phyloP scores from a whole-genome alignment of 2,113 vertebrate species.

The Choloepus hoffmanni region DNA sequence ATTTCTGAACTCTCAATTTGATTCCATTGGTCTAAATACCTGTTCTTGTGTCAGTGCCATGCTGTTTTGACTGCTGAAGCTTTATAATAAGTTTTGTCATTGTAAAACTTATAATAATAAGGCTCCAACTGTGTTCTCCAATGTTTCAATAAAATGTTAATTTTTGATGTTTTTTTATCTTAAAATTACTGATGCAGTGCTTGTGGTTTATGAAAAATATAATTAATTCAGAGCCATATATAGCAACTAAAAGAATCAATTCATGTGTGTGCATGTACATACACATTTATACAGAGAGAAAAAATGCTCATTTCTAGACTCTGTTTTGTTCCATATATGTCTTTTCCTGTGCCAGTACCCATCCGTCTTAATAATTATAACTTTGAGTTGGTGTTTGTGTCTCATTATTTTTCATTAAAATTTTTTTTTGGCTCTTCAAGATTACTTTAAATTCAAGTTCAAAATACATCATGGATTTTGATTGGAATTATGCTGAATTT shows the following conservation, averaged over 20 bases:
- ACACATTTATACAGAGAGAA: background rate
- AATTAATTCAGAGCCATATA: background rate
- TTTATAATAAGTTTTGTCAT: too few relatives aligned
- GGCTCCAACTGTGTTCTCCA: too few relatives aligned
- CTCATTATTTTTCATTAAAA: constrained; percentile 46
- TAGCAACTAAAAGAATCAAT: background rate
- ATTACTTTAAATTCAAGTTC: background rate
- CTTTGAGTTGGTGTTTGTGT: background rate
- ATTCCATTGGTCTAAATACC: too few relatives aligned
- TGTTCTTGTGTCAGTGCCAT: too few relatives aligned
- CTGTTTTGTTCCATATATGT: background rate
- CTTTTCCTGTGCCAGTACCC: background rate
- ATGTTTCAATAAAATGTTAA: background rate
- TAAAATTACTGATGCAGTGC: background rate
- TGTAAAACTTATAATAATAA: too few relatives aligned
- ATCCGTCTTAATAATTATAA: constrained; percentile 22
- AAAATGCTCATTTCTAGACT: constrained; percentile 4
- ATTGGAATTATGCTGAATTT: constrained; percentile 18
- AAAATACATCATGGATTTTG: background rate
- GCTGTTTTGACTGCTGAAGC: too few relatives aligned
- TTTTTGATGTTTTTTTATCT: constrained; percentile 4
- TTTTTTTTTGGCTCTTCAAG: background rate
- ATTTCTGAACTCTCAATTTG: too few relatives aligned
- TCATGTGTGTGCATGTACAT: background rate
- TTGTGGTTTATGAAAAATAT: background rate